phyloP scores from a whole-genome alignment of 1,140 invertebrate species.

The Carcinoscorpius rotundicauda region DNA sequence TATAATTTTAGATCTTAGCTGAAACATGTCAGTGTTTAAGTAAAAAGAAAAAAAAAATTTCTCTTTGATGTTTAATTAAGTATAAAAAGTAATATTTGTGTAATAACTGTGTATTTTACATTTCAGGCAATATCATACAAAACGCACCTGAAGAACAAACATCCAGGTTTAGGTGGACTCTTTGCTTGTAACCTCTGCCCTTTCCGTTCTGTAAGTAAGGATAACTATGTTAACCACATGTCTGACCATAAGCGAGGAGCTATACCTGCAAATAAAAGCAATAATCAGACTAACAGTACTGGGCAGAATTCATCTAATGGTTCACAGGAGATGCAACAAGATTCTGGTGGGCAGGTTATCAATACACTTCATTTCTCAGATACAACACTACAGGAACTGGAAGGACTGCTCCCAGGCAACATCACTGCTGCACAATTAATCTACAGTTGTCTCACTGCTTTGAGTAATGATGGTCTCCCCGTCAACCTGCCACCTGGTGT shows the following conservation, averaged over 20 bases:
- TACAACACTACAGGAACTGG: conserved; percentile 21
- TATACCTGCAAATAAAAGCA: too few species aligned
- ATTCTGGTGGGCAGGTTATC: too few species aligned
- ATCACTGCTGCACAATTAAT: conserved; percentile 42
- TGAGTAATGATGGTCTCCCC: conserved; percentile 32
- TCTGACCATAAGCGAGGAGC: conserved; percentile 38
- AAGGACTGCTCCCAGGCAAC: conserved; percentile 38
- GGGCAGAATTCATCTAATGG: too few species aligned
- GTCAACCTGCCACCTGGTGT: conserved; percentile 35
- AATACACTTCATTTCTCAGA: conserved; percentile 11
- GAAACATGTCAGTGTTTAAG: too few species aligned
- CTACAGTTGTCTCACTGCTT: conserved; percentile 40
- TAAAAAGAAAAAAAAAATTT: too few species aligned
- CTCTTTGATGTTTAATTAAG: too few species aligned
- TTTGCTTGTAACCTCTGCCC: conserved; percentile 32
- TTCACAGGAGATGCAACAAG: too few species aligned
- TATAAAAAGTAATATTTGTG: too few species aligned
- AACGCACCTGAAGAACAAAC: conserved; percentile 48
- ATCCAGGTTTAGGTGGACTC: conserved; percentile 43
- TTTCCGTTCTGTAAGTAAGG: conserved; percentile 35
- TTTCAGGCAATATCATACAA: conserved; percentile 47
- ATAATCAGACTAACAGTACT: too few species aligned
- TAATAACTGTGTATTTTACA: background rate
- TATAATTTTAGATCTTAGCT: too few species aligned
- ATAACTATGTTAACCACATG: conserved; percentile 31